Base-by-base conservation (phyloP, 2,888 invertebrate genomes). In the Odontocolon sp. region DNA sequence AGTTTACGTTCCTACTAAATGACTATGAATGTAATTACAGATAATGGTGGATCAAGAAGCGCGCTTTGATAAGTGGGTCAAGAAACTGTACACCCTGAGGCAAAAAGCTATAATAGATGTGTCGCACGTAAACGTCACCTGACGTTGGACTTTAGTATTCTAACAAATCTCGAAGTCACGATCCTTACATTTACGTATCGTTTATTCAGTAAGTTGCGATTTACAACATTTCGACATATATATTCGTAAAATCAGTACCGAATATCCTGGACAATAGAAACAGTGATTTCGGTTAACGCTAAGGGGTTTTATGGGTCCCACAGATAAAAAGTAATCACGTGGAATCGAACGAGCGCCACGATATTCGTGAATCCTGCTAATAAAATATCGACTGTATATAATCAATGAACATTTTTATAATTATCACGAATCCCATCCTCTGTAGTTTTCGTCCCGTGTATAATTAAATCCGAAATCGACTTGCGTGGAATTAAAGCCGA, bases 31-130 rank as follows among this genome's bases (percentile, higher is more conserved):
- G 66, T 84, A 50, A 36, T 92, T 93, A 68, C 89, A 96, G 95
- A 93, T 95, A 86, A 92, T 95, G 84, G 92, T 93, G 57, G 93
- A 93, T 89, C 94, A 94, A 87, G 94, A 94, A 80, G 92, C 92
- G 63, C 92, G 94, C 72, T 93, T 93, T 85, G 95, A 96, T 79
- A 94, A 94, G 91, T 96, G 96, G 96, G 92, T 95, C 28, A 94
- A 94, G 83, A 94, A 94, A 85, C 90, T 94, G 1, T 94, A 92
- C 83, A 92, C 92, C 47, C 93, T 93, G 79, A 92, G 94, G 66
- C 94, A 94, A 81, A 94, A 93, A 88, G 93, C 93, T 87, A 88
- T 93, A 38, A 91, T 90, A 83, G 94, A 90, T 66, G 80, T 84
- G 33, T 66, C 71, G 36, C 72, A 77, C 50, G 42, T 72, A 6